Evolutionary conservation across 2,888 invertebrate genomes (phyloP), one percentile per base, ranked within the genome.

Genomic region (Tethea ocularis): DNA sequence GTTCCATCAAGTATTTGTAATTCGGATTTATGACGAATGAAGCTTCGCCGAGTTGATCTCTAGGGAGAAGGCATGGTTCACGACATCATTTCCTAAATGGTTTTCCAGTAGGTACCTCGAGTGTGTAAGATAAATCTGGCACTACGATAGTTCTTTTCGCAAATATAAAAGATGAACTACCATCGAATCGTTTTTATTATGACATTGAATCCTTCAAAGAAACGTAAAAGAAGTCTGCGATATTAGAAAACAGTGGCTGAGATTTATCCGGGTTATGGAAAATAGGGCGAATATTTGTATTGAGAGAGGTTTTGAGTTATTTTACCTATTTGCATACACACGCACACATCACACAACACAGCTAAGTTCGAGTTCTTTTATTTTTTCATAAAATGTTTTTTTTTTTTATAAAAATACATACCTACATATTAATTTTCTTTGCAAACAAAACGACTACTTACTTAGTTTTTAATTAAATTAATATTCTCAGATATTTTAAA

Each of bases 231-330:
- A 68, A 69, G 59, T 59, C 60, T 64, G 67, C 57, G 62, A 73
- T 67, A 71, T 69, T 71, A 68, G 65, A 63, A 68, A 74, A 74
- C 72, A 71, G 61, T 66, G 62, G 56, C 53, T 57, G 62, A 62
- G 72, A 71, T 71, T 68, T 69, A 73, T 71, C 61, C 61, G 56
- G 67, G 61, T 63, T 60, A 58, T 62, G 66, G 72, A 70, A 75
- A 46, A 46, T 46, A n/a, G 8, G 6, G 10, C 20, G 1, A n/a
- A 20, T 4, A 41, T 17, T 15, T 36, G 36, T 36, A 36, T 38
- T n/a, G 38, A 33, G 11, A 6, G 26, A 33, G 33, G 8, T 11
- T 11, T 11, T 33, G 33, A 33, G 13, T 10, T 33, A 7, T 33
- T 33, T 2, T 10, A 33, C 11, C 13, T 51, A 51, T 51, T 17